Evolutionary conservation across 2,797 vertebrate genomes (phyloP), one percentile per base, ranked within the genome.

Genomic region (Tachyglossus aculeatus): DNA sequence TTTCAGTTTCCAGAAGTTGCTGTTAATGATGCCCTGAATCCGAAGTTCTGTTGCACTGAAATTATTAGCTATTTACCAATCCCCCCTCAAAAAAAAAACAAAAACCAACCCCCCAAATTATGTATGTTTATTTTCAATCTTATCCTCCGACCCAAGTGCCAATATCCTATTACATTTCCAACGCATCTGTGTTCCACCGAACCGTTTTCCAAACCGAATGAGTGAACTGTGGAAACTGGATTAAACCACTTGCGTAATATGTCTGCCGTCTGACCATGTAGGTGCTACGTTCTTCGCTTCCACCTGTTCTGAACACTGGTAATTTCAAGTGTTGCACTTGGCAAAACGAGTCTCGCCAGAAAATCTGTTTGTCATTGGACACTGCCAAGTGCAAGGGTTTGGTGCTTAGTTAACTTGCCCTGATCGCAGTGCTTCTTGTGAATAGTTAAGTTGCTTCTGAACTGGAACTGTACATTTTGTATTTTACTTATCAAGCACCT

Each of bases 401-500:
- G 87, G 88, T 86, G 85, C 84, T 89, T 82, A 71, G 83, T 86
- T 81, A 88, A 86, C 85, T 88, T 88, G 86, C 88, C 91, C 71
- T 81, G 83, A 78, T 81, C 82, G 87, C 88, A 89, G 90, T 88
- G 88, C 88, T 87, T 87, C 56, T 80, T 91, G 86, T 91, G 90
- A 91, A 90, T 88, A 90, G 89, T 91, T 82, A 80, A 41, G 80
- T 87, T 2, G 88, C 91, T 92, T 92, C 90, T 87, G 84, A 94
- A 93, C 91, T 94, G 92, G 91, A 94, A 94, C 77, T 94, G 91
- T 93, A 91, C 90, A 89, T 93, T 94, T 94, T 94, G 93, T 93
- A 93, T 93, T 94, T 93, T 87, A 83, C 85, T 89, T 91, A 87
- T 92, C 91, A 94, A 92, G 92, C 93, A 90, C 90, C 91, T 95